phyloP scores from a whole-genome alignment of 2,888 invertebrate genomes.

The Cephalotes varians region DNA sequence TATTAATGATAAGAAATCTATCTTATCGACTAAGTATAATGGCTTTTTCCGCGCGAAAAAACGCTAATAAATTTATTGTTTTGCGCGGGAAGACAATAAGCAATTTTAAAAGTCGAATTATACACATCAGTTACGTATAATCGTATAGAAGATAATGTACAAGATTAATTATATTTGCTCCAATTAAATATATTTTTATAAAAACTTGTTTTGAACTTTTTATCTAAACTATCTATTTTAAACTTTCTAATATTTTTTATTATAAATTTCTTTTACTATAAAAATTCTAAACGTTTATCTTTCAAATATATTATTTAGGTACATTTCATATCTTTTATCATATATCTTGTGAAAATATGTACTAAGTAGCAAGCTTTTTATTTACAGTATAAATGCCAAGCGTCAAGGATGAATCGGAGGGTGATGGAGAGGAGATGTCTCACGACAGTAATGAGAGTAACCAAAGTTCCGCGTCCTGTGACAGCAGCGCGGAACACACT shows the following conservation, averaged over 20 bases:
- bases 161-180: neutral
- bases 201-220: neutral
- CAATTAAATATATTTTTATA: neutral
- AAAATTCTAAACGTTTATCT: neutral
- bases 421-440: slow-evolving; percentile 85
- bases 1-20: neutral
- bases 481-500: slow-evolving; percentile 91
- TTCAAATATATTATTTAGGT: neutral
- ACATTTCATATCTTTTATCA: no score
- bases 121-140: neutral
- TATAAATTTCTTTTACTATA: no score
- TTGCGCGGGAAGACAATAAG: neutral
- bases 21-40: neutral
- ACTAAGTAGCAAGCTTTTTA: neutral
- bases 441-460: slow-evolving; percentile 85
- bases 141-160: neutral
- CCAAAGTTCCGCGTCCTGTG: slow-evolving; percentile 86
- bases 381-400: slow-evolving; percentile 81
- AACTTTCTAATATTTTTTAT: no score
- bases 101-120: neutral
- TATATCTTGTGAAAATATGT: no score
- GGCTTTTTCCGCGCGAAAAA: neutral
- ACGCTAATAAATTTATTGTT: neutral
- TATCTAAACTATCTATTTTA: no score
- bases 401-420: slow-evolving; percentile 84